Evolutionary conservation across 1,140 invertebrate species (phyloP), one percentile per base, ranked within the genome.

Genomic region (Aphis craccivora): DNA sequence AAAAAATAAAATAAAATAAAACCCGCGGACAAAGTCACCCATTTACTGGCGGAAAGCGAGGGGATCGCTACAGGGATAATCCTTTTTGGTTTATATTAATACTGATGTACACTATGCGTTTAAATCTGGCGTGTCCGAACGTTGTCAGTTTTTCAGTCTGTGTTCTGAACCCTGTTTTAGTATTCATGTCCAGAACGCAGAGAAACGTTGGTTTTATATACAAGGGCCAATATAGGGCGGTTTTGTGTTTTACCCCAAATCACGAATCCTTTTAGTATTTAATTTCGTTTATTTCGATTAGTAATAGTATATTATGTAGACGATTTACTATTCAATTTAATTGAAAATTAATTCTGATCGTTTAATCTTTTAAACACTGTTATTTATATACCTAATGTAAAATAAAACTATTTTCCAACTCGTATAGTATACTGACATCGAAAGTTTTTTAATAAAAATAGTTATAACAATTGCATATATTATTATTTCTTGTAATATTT

Each of bases 31-130:
- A 92, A 92, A 92, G 91, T 92, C 91, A 83, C 45, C 76, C 91
- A 30, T 76, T 76, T 51, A 53, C n/a, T 51, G 76, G 53, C 23
- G 81, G 67, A 37, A 40, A 48, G 91, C 37, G 43, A 83, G 90
- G 67, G 90, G 40, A 91, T 91, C 23, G 67, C 18, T 91, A 83
- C 76, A 92, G 81, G 81, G 91, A 93, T 93, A 93, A 93, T 93
- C 91, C 91, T 93, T 93, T 93, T 84, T 18, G 91, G 91, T 93
- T 93, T 93, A 84, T 86, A 84, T 93, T 93, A 93, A 93, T 93
- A 93, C 76, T 86, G 91, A 93, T 86, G 91, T 86, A 92, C 90
- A 83, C 67, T 91, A 81, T 89, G 37, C 23, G 81, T 83, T 93
- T 93, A 84, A 93, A 84, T 93, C 91, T 86, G 37, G 45, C 81